Conservation (phyloP, 1,140 invertebrate genomes). For the Drosophila ironensis region DNA sequence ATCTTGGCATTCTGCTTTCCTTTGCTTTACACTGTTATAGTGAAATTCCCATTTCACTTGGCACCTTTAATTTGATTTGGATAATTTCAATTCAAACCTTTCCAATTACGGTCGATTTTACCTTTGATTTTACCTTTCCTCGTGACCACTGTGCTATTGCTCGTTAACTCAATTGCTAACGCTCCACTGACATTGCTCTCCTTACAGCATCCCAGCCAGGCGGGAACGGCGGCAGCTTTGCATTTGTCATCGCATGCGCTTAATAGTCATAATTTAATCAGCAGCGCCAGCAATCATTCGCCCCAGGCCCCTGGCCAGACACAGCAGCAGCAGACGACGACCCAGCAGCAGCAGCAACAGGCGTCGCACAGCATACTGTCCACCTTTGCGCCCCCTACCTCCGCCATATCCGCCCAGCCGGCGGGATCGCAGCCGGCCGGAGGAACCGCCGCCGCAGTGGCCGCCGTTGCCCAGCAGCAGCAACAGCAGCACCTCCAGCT, state of each 20-base stretch:
- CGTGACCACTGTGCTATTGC: neutral
- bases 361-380: constrained; percentile 41
- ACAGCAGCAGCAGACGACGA: constrained; percentile 58
- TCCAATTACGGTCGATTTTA: too few relatives aligned
- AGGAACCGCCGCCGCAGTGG: constrained; percentile 69
- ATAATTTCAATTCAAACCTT: too few relatives aligned
- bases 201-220: constrained; percentile 60
- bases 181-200: constrained; percentile 18
- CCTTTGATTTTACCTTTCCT: too few relatives aligned
- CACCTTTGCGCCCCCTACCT: constrained; percentile 65
- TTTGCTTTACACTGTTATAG: too few relatives aligned
- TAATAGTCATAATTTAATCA: constrained; percentile 82
- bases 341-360: constrained; percentile 47
- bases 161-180: constrained; percentile 1
- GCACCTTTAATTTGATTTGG: too few relatives aligned
- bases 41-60: too few relatives aligned
- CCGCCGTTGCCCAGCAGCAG: constrained; percentile 74
- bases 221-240: constrained; percentile 58
- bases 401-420: constrained; percentile 16
- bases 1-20: too few relatives aligned
- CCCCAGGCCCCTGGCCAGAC: constrained; percentile 81
- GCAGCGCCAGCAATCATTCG: constrained; percentile 73
- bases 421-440: constrained; percentile 25
- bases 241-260: constrained; percentile 81
- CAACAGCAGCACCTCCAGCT: constrained; percentile 79